A percentile compares a stretch with the other conserved stretches of the same genome.
Evolutionary conservation across 2,797 vertebrate species (phyloP).

Genomic region (Eremophila alpestris): DNA sequence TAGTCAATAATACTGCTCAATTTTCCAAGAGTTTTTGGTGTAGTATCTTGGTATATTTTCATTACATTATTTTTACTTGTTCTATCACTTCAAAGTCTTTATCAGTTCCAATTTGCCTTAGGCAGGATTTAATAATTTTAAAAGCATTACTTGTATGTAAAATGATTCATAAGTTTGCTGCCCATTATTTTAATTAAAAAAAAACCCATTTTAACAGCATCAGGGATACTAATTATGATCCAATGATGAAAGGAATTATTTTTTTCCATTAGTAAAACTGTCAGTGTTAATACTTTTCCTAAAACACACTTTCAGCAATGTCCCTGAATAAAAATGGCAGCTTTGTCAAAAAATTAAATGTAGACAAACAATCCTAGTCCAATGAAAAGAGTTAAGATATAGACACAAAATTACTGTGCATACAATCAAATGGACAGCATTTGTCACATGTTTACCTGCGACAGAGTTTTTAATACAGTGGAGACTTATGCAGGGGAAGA

Average conservation of each 20-base stretch:
- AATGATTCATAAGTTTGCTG: neutral
- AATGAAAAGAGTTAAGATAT: neutral
- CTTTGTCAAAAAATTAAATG: neutral
- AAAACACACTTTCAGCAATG: neutral
- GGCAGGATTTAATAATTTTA: neutral
- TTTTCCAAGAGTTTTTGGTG: neutral
- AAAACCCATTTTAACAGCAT: neutral
- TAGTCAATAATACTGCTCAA: neutral
- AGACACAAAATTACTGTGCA: neutral
- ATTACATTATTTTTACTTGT: neutral
- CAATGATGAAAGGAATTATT: neutral
- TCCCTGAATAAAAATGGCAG: neutral
- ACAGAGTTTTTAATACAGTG: neutral
- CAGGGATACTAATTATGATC: neutral
- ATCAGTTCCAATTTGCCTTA: neutral
- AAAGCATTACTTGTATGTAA: neutral
- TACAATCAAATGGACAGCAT: neutral
- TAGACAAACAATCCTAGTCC: neutral
- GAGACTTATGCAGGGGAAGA: neutral
- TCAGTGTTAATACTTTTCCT: neutral
- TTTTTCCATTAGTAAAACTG: neutral
- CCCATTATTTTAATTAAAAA: neutral
- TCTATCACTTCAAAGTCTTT: neutral
- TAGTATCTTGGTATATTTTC: neutral
- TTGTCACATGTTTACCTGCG: neutral